These are phyloP conservation scores for Capromys pilorides DNA, from an alignment of 2,797 vertebrate species.

Conservation along the genomic window DNA sequence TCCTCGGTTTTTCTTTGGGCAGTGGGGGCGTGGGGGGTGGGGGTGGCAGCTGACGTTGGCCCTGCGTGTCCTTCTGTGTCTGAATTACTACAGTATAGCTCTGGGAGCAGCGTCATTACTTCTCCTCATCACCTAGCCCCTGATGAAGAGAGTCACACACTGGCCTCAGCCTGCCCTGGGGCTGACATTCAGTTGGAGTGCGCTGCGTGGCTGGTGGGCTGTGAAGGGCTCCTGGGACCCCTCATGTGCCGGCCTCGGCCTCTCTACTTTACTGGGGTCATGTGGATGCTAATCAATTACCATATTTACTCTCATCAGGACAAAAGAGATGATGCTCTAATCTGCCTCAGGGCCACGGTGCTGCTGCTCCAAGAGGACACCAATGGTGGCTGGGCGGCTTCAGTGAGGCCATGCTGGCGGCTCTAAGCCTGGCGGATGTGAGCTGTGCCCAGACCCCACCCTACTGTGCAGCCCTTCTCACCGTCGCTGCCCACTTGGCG, in stretches of 20 bases:
- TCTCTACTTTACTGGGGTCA: conserved; percentile 94
- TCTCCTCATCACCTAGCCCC: too few species aligned
- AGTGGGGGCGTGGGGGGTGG: too few species aligned
- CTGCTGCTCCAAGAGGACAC: conserved; percentile 92
- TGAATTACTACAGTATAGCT: too few species aligned
- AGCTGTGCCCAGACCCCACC: conserved; percentile 91
- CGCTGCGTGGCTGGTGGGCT: conserved; percentile 96
- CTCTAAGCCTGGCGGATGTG: conserved; percentile 89
- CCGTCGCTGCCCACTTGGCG: conserved; percentile 87
- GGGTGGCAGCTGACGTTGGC: too few species aligned
- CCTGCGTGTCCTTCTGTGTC: too few species aligned
- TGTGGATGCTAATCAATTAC: conserved; percentile 97
- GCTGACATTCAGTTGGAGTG: conserved; percentile 96
- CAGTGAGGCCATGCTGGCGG: conserved; percentile 89
- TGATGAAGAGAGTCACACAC: too few species aligned
- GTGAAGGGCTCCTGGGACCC: conserved; percentile 93
- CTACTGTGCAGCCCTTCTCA: conserved; percentile 89
- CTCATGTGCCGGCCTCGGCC: conserved; percentile 96
- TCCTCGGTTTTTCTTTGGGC: too few species aligned
- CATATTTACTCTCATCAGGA: conserved; percentile 99
- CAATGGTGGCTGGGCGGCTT: conserved; percentile 94
- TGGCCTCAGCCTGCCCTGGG: conserved; percentile 79
- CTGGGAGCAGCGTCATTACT: too few species aligned
- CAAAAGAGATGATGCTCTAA: conserved; percentile 92
- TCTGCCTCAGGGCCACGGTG: conserved; percentile 96